These are phyloP conservation scores for Larimichthys crocea DNA, from an alignment of 2,113 vertebrate species.

Conservation along the genomic window DNA sequence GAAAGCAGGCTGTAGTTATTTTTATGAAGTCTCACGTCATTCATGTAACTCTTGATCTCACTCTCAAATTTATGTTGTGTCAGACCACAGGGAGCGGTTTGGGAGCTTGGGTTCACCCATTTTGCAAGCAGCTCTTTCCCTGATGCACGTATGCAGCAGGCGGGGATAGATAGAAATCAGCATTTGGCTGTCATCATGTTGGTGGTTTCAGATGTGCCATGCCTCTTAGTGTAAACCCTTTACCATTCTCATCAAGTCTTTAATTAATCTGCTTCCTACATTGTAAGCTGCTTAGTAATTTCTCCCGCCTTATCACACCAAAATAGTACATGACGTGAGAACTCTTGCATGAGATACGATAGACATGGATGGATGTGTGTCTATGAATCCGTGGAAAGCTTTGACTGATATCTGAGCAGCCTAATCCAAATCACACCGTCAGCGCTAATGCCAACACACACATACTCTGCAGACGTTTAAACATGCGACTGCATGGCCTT, in stretches of 20 bases:
- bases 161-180: slow-evolving; percentile 55
- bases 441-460: slow-evolving; percentile 22
- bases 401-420: slow-evolving; percentile 58
- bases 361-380: slow-evolving; percentile 42
- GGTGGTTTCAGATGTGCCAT: slow-evolving; percentile 60
- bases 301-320: slow-evolving; percentile 66
- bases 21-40: slow-evolving; percentile 60
- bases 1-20: slow-evolving; percentile 54
- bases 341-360: slow-evolving; percentile 32
- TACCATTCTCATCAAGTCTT: slow-evolving; percentile 75
- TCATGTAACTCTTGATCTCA: slow-evolving; percentile 30
- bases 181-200: slow-evolving; percentile 46
- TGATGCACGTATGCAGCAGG: slow-evolving; percentile 46
- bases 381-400: slow-evolving; percentile 43
- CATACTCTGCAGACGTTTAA: slow-evolving; percentile 26
- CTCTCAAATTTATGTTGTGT: slow-evolving; percentile 44
- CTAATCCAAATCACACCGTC: slow-evolving; percentile 52
- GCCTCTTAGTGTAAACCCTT: slow-evolving; percentile 75
- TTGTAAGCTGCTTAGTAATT: slow-evolving; percentile 77
- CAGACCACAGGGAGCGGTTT: slow-evolving; percentile 37
- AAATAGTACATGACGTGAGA: slow-evolving; percentile 61
- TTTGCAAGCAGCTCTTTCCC: slow-evolving; percentile 34
- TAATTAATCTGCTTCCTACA: slow-evolving; percentile 80
- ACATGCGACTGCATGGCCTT: slow-evolving; percentile 27
- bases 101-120: slow-evolving; percentile 23